Conservation (phyloP, 2,113 vertebrate species). For the Vulpes lagopus region DNA sequence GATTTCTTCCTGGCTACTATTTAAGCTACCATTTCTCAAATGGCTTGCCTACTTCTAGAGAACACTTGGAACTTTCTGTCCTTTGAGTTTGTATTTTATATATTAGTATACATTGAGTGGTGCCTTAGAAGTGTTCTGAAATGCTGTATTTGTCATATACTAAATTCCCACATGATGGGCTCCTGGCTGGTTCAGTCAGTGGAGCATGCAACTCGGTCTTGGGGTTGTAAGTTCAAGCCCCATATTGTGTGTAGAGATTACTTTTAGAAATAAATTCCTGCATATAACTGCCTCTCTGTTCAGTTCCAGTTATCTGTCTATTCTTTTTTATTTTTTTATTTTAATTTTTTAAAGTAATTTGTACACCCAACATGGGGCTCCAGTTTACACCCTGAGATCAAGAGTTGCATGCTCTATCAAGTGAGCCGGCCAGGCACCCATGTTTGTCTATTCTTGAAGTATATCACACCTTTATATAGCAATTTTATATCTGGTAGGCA, state of each 20-base stretch:
- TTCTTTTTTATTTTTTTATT: not conserved
- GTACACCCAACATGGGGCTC: not conserved
- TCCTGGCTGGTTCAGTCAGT: not conserved
- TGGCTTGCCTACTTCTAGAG: not conserved
- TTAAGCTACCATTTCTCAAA: conserved; percentile 12
- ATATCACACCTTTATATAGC: not conserved
- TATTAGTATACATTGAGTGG: not conserved
- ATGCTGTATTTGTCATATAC: not conserved
- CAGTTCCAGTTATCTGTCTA: not conserved
- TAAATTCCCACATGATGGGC: not conserved
- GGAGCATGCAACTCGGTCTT: not conserved
- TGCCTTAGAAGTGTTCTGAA: not conserved
- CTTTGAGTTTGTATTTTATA: not conserved
- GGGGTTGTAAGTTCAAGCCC: not conserved
- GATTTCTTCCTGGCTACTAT: conserved; percentile 7
- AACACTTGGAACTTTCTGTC: not conserved
- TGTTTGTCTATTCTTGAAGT: conserved; percentile 2
- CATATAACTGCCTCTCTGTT: not conserved
- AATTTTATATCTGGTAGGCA: not conserved
- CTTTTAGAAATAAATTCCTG: not conserved
- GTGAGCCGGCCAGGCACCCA: not conserved
- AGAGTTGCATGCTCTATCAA: not conserved
- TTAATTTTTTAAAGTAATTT: not conserved
- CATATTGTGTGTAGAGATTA: not conserved
- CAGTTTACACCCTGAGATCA: not conserved